A percentile compares a stretch with the other conserved stretches of the same genome.
phyloP scores from a whole-genome alignment of 2,113 vertebrate genomes.

The Calypte anna region DNA sequence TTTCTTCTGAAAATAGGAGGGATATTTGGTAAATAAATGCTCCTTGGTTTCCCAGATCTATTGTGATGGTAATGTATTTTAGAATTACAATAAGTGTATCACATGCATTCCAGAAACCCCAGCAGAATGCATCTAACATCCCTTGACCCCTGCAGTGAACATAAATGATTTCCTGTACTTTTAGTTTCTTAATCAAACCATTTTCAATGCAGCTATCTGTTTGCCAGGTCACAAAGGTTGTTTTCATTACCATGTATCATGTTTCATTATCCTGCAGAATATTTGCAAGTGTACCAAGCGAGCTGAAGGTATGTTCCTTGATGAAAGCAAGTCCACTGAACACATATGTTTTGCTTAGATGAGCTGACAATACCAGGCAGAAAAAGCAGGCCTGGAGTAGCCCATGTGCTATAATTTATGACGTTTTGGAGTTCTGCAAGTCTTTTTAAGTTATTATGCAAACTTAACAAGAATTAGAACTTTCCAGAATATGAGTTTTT shows the following conservation, averaged over 20 bases:
- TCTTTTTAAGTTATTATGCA: not conserved
- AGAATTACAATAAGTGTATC: not conserved
- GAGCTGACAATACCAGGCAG: not conserved
- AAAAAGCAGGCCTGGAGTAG: not conserved
- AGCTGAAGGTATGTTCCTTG: not conserved
- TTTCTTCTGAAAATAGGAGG: not conserved
- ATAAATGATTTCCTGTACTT: not conserved
- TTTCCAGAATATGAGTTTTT: not conserved
- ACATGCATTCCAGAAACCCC: not conserved
- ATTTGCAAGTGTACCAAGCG: not conserved
- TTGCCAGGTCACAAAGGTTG: not conserved
- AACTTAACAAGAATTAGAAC: slow-evolving; percentile 4
- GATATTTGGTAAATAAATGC: not conserved
- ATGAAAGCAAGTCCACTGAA: not conserved
- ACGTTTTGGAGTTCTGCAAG: not conserved
- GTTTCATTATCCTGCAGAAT: not conserved
- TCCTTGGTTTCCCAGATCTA: not conserved
- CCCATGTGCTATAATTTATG: not conserved
- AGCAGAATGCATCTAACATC: not conserved
- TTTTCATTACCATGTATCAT: not conserved
- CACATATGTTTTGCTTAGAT: not conserved
- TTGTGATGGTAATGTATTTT: not conserved
- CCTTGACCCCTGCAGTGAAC: not conserved
- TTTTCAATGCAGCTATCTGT: not conserved
- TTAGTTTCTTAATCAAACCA: not conserved